Conservation (phyloP, 2,797 vertebrate genomes). For the Setipinna tenuifilis region DNA sequence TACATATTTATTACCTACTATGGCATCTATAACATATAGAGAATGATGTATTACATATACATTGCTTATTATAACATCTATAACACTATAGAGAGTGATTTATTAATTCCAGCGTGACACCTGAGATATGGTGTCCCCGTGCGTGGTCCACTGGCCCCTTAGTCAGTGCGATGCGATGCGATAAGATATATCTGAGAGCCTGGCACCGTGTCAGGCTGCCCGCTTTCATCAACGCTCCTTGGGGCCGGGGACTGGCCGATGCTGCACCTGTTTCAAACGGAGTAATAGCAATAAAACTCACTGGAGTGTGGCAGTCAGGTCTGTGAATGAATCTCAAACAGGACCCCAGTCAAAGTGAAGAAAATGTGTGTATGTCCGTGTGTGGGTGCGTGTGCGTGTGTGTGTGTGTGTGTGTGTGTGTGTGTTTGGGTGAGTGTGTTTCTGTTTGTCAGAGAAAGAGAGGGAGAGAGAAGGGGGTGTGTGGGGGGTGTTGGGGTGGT, state of each 20-base stretch:
- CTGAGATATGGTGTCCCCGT: neutral
- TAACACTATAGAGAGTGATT: no score
- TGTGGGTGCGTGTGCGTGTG: neutral
- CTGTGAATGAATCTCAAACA: constrained; percentile 23
- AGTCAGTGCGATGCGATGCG: neutral
- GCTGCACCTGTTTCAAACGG: neutral
- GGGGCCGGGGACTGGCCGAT: neutral
- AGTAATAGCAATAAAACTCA: constrained; percentile 12
- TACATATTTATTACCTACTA: no score
- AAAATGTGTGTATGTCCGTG: constrained; percentile 2
- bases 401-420: neutral
- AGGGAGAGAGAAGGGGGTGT: neutral
- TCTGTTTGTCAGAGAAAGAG: neutral
- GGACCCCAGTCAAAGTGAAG: constrained; percentile 13
- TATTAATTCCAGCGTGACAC: neutral
- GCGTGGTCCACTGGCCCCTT: neutral
- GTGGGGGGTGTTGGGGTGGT: no score
- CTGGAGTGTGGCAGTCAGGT: neutral
- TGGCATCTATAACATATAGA: no score
- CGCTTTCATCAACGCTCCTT: neutral
- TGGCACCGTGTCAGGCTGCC: neutral
- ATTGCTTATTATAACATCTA: no score
- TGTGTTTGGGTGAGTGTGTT: neutral
- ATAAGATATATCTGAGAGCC: neutral
- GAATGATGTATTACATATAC: neutral